These are phyloP conservation scores for Trachemys scripta DNA, from an alignment of 2,113 vertebrate species.

Conservation along the genomic window DNA sequence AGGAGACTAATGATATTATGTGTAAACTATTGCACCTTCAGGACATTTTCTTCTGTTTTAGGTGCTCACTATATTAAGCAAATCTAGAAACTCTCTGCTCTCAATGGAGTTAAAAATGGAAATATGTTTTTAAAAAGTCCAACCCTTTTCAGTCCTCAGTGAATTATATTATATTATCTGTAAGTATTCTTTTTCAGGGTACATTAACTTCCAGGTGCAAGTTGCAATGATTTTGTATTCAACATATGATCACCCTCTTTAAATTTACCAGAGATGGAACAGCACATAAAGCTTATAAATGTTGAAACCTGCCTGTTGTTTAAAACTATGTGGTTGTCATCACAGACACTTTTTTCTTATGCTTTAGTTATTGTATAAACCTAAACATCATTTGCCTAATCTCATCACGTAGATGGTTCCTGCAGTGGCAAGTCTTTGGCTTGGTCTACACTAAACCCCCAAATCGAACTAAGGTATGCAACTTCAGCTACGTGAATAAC, in stretches of 20 bases:
- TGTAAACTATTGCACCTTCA: constrained; percentile 49
- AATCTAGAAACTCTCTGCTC: constrained; percentile 26
- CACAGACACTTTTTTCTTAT: neutral
- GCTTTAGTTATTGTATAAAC: neutral
- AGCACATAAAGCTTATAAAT: neutral
- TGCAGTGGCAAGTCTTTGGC: neutral
- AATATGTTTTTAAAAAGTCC: constrained; percentile 22
- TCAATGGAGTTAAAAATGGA: constrained; percentile 64
- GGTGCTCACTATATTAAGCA: constrained; percentile 54
- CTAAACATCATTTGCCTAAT: neutral
- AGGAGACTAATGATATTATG: constrained; percentile 52
- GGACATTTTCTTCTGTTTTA: constrained; percentile 38
- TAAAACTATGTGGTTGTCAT: neutral
- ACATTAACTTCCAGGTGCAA: constrained; percentile 55
- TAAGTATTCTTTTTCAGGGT: constrained; percentile 31
- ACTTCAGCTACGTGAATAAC: no score
- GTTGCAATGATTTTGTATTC: neutral
- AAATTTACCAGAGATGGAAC: neutral
- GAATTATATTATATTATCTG: constrained; percentile 20
- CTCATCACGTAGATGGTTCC: neutral
- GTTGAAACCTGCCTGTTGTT: neutral
- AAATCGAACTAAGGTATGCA: no score
- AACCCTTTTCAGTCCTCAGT: constrained; percentile 13
- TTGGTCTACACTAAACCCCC: no score
- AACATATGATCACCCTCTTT: neutral